Evolutionary conservation across 2,113 vertebrate species (phyloP).

Genomic region (Pedionomus torquatus): DNA sequence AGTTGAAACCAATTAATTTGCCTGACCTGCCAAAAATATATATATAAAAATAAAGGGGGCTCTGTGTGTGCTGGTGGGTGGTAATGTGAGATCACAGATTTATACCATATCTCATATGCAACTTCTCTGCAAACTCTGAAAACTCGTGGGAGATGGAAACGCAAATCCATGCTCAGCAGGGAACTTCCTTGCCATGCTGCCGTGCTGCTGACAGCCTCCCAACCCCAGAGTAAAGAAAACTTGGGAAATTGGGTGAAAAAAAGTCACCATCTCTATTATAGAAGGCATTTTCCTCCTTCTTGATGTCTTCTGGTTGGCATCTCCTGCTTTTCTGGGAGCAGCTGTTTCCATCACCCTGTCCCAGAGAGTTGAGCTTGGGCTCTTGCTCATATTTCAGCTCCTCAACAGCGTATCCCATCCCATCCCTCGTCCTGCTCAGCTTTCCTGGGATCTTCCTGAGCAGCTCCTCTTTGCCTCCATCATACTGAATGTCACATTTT

Average conservation of each 20-base stretch:
- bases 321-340: background rate
- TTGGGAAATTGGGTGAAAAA: background rate
- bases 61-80: background rate
- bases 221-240: background rate
- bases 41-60: background rate
- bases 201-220: background rate
- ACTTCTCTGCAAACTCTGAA: background rate
- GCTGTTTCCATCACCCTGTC: background rate
- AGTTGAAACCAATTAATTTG: constrained; percentile 48
- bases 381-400: background rate
- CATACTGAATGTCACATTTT: fast-evolving
- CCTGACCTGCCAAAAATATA: too few species aligned
- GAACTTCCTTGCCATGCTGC: background rate
- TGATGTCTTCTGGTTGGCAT: background rate
- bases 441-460: background rate
- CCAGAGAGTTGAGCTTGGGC: fast-evolving
- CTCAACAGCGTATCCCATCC: background rate
- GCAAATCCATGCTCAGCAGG: fast-evolving
- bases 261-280: background rate
- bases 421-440: too few species aligned
- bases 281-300: background rate
- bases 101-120: background rate
- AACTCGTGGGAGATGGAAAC: background rate
- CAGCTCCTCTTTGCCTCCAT: background rate
- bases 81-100: constrained; percentile 46